Percentiles rank a stretch among this genome's conserved stretches.
These are phyloP conservation scores for Alcis repandata DNA, from an alignment of 2,888 invertebrate genomes.

Conservation along the genomic window DNA sequence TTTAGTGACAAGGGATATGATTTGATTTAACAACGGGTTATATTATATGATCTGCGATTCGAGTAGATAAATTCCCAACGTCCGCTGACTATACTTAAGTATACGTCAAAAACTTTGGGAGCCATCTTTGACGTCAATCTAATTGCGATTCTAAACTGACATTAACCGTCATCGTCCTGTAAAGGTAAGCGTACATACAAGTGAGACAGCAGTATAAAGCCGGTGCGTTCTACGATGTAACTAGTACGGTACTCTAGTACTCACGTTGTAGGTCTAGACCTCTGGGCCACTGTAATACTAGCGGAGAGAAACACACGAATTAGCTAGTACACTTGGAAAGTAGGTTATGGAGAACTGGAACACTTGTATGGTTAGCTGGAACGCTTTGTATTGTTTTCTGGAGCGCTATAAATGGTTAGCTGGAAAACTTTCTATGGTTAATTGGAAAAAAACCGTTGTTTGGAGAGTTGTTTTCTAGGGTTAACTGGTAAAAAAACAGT, in stretches of 20 bases:
- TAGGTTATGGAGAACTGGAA: slow-evolving; percentile 42
- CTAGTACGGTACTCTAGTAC: slow-evolving; percentile 75
- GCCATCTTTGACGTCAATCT: background rate
- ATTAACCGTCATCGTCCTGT: background rate
- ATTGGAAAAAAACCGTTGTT: background rate
- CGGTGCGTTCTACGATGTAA: slow-evolving; percentile 49
- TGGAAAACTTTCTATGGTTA: background rate
- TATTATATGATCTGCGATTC: no score
- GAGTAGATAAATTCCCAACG: no score
- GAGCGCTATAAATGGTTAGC: background rate
- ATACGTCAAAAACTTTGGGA: no score
- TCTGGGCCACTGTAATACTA: slow-evolving; percentile 86
- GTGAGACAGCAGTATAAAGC: slow-evolving; percentile 43
- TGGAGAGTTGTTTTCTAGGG: background rate
- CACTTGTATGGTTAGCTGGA: background rate
- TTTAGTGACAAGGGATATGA: no score
- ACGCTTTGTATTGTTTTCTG: background rate
- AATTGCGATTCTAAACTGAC: background rate
- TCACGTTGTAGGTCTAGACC: slow-evolving; percentile 86
- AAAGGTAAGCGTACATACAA: slow-evolving; percentile 9
- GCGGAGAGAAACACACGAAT: slow-evolving; percentile 76
- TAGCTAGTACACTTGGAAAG: slow-evolving; percentile 45
- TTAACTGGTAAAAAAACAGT: background rate
- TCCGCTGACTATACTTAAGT: no score
- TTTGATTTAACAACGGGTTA: no score